Percentiles rank a stretch among this genome's conserved stretches.
phyloP scores from a whole-genome alignment of 2,888 invertebrate genomes.

The Neocrepidodera transversa region DNA sequence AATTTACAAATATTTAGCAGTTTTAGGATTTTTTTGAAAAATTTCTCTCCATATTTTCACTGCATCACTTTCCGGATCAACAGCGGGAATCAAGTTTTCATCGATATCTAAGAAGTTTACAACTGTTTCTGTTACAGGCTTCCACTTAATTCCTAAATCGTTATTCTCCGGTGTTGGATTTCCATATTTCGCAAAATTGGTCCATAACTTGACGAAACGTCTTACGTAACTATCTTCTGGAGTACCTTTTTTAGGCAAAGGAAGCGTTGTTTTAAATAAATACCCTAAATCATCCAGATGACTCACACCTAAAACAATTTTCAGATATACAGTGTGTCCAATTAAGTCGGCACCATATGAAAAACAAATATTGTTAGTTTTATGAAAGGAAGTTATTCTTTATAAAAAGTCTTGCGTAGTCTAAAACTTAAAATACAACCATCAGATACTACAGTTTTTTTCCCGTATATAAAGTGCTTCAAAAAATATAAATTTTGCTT shows the following conservation, averaged over 20 bases:
- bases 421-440: too few relatives aligned
- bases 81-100: constrained; percentile 39
- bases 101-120: constrained; percentile 50
- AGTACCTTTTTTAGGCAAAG: neutral
- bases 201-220: constrained; percentile 37
- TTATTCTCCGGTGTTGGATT: constrained; percentile 43
- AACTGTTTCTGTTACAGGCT: constrained; percentile 35
- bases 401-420: too few relatives aligned
- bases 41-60: constrained; percentile 48
- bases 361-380: too few relatives aligned
- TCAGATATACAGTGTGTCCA: too few relatives aligned
- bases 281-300: constrained; percentile 46
- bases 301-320: constrained; percentile 35
- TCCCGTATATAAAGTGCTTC: too few relatives aligned
- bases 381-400: too few relatives aligned
- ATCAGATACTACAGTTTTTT: too few relatives aligned
- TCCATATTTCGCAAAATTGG: constrained; percentile 48
- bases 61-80: constrained; percentile 46
- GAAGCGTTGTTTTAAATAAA: constrained; percentile 16
- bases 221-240: constrained; percentile 21
- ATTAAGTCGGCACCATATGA: too few relatives aligned
- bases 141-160: constrained; percentile 42
- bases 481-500: too few relatives aligned
- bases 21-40: constrained; percentile 11
- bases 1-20: constrained; percentile 15